These are phyloP conservation scores for Cyanoderma ruficeps DNA, from an alignment of 2,113 vertebrate genomes.

Conservation along the genomic window DNA sequence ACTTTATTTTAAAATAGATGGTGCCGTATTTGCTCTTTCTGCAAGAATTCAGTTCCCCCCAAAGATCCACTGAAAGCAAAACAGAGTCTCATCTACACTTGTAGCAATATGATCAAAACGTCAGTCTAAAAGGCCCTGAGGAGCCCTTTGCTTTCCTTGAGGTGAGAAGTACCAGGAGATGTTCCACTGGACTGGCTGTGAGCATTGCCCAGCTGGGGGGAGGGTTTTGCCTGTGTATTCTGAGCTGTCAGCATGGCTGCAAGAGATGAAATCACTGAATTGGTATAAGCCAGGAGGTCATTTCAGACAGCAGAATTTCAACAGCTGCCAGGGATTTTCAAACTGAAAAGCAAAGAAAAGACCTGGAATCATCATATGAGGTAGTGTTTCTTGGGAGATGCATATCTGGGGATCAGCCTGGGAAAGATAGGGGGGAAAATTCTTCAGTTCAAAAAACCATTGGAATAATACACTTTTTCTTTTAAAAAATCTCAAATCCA, in stretches of 20 bases:
- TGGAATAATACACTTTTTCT: background rate
- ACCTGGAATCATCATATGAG: background rate
- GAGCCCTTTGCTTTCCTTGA: background rate
- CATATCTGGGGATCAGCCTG: background rate
- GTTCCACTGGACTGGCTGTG: background rate
- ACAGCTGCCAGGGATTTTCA: background rate
- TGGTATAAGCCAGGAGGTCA: background rate
- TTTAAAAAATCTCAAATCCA: background rate
- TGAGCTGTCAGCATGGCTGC: background rate
- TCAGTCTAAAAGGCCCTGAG: background rate
- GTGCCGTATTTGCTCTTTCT: background rate
- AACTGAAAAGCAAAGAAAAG: background rate
- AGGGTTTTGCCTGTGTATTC: background rate
- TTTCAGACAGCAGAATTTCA: background rate
- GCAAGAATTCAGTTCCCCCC: background rate
- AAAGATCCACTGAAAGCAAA: background rate
- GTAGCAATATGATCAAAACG: background rate
- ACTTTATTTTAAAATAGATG: background rate
- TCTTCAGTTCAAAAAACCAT: background rate
- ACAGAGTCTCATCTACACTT: background rate
- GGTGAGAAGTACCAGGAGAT: background rate
- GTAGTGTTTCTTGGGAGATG: background rate
- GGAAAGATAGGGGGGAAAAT: background rate
- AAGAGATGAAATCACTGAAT: background rate
- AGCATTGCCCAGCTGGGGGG: fast-evolving